Evolutionary conservation across 2,888 invertebrate species (phyloP), one percentile per base, ranked within the genome.

Genomic region (Eurytoma californica): DNA sequence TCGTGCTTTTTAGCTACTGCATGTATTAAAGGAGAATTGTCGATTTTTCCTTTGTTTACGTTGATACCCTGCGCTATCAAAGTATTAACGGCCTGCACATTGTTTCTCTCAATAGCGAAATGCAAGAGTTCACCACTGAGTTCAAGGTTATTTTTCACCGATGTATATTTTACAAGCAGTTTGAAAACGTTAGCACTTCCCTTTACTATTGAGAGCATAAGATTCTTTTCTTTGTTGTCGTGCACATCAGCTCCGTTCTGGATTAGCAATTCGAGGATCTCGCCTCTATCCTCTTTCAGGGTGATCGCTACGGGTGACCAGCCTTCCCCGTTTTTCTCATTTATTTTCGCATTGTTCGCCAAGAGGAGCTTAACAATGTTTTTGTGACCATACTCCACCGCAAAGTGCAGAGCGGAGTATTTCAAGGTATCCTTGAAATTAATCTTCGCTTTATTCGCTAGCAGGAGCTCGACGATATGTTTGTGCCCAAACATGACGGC

Each of bases 181-280:
- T 39, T 39, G 9, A 39, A 39, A 39, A 39, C 39, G 39, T 39
- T 1, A 0, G 9, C 9, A 9, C 39, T 39, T 7, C 39, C 39
- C 9, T 9, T 39, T 9, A 39, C 7, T 9, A 39, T 9, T 7
- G 39, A 39, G 39, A 39, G 2, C 39, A 39, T 39, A 7, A 39
- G 39, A 39, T 39, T 7, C 39, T 39, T 39, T 9, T 7, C 39
- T 7, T 39, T 39, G 9, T 77, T 70, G 28, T 58, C 24, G 20
- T 53, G 72, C 69, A 57, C 53, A 79, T 83, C 72, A n/a, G 83
- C 83, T 55, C 79, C 77, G 63, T 77, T 74, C 16, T 58, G 13
- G 30, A 84, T 60, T 20, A 85, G 18, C n/a, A 61, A 5, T 16
- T 28, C 39, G n/a, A 73, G 4, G 7, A 73, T 30, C 4, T 55